Percentiles rank a stretch among this genome's conserved stretches.
Evolutionary conservation across 2,113 vertebrate species (phyloP).

Genomic region (Campylomormyrus numenius): DNA sequence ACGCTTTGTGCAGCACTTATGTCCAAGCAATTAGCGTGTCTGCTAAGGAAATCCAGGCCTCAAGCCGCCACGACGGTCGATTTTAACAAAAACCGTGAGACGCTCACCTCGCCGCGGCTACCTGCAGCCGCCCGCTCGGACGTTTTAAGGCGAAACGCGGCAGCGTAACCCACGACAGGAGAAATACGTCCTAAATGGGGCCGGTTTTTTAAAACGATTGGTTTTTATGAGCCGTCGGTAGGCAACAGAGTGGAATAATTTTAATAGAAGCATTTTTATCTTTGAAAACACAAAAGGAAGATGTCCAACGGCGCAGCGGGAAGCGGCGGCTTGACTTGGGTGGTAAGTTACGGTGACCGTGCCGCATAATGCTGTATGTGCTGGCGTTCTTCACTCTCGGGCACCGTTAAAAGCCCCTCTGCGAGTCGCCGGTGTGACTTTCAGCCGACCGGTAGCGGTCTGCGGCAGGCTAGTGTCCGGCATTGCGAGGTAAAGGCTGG

Average conservation of each 20-base stretch:
- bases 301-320: constrained; percentile 87
- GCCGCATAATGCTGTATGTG: neutral
- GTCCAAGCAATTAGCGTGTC: constrained; percentile 36
- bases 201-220: constrained; percentile 38
- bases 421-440: neutral
- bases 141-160: neutral
- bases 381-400: neutral
- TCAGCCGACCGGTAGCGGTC: neutral
- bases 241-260: neutral
- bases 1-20: constrained; percentile 49
- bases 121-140: constrained; percentile 32
- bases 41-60: constrained; percentile 55
- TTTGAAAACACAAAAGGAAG: constrained; percentile 60
- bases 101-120: constrained; percentile 27
- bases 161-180: neutral
- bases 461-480: neutral
- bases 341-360: constrained; percentile 62
- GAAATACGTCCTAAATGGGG: constrained; percentile 11
- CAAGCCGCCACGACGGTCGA: constrained; percentile 50
- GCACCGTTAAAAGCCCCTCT: neutral
- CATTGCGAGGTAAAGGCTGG: neutral
- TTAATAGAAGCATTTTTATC: neutral
- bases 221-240: constrained; percentile 35
- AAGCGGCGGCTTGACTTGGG: constrained; percentile 67
- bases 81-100: constrained; percentile 66